Base-by-base conservation (phyloP, 2,797 vertebrate species). In the Eulemur mongoz region DNA sequence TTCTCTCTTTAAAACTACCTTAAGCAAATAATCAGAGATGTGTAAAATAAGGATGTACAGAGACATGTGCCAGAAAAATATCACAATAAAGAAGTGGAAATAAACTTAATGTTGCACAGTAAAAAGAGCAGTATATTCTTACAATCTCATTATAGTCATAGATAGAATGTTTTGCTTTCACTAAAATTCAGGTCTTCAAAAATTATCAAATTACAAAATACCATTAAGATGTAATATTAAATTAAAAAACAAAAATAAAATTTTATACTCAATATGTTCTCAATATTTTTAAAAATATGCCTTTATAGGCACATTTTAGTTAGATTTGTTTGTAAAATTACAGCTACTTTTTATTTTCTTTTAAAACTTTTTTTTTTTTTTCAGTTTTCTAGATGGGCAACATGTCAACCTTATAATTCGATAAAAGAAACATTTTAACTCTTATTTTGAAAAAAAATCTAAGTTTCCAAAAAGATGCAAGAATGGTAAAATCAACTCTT, bases 21-120 rank as follows among this genome's bases (percentile, higher is more conserved):
- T 83, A 94, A 91, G 59, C 45, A 96, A 76, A 91, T 79, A 83
- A 70, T 59, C 32, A 76, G 35, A 93, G 10, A 63, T 38, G 52
- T n/a, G 0, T 63, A 91, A 94, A 91, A 83, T 78, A 86, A 69
- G 25, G 75, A 91, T n/a, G 10, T 69, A 83, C 20, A 88, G 27
- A 78, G 12, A 76, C 38, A 48, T 82, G 75, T 78, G 32, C 52
- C 20, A 93, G 59, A 75, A 30, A 61, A 91, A 61, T 65, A 45
- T 15, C 30, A 48, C 10, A 76, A 18, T 63, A 91, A 91, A 72
- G 35, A 82, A 27, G 14, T 48, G 4, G 20, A 89, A 91, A 61
- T 32, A 87, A 70, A 87, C 14, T 25, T 76, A 45, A 54, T 70
- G 22, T 13, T 43, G 27, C 61, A 43, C 4, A 61, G 27, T 81